Conservation (phyloP, 1,140 invertebrate species). For the Caenorhabditis brenneri region DNA sequence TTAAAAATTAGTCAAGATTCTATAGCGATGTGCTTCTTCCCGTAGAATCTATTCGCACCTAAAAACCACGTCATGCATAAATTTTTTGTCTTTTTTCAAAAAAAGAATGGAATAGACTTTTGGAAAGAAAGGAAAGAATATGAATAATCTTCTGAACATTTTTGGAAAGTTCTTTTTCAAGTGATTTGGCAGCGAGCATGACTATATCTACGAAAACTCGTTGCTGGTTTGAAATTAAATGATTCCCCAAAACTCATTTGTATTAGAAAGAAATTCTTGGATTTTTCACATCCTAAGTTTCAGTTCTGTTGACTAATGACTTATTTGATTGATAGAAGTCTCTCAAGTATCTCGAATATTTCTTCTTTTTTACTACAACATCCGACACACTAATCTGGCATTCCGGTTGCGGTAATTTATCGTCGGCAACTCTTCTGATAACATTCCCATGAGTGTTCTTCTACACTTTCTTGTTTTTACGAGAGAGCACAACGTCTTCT, state of each 20-base stretch:
- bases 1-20: conserved; percentile 36
- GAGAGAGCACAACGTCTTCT: neutral
- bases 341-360: no score
- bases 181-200: no score
- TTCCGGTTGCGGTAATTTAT: conserved; percentile 16
- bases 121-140: neutral
- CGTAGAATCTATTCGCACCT: neutral
- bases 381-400: neutral
- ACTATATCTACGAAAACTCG: no score
- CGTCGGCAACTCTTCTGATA: conserved; percentile 40
- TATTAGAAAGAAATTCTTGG: no score
- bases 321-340: no score
- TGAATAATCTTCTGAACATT: neutral
- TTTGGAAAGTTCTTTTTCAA: no score
- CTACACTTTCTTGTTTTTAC: conserved; percentile 26
- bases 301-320: no score
- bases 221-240: no score
- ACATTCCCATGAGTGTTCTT: conserved; percentile 41
- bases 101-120: neutral
- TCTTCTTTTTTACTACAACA: neutral
- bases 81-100: neutral
- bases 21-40: neutral
- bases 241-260: no score
- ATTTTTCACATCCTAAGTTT: no score
- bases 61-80: neutral